phyloP scores from a whole-genome alignment of 2,113 vertebrate genomes.

The Isurus oxyrinchus region DNA sequence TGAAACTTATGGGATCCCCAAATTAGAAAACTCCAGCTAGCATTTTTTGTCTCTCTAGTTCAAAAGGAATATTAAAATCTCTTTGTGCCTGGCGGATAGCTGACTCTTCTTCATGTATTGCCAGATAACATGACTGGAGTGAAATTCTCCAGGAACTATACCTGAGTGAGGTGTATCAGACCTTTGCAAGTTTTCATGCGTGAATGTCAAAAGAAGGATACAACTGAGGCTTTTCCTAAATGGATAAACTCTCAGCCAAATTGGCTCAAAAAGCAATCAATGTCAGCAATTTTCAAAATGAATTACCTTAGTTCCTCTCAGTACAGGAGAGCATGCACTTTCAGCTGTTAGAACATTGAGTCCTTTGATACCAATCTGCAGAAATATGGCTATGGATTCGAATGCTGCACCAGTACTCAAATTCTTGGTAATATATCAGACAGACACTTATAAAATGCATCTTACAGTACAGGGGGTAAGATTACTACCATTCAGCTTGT shows the following conservation, averaged over 20 bases:
- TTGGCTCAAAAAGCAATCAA: not conserved
- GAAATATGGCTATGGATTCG: not conserved
- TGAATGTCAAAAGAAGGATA: not conserved
- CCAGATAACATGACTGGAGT: not conserved
- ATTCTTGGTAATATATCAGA: not conserved
- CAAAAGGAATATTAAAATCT: not conserved
- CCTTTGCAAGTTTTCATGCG: not conserved
- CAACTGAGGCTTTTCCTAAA: not conserved
- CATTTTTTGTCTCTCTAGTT: not conserved
- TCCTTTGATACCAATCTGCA: not conserved
- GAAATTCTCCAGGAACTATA: not conserved
- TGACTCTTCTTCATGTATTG: not conserved
- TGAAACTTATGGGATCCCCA: not conserved
- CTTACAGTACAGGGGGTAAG: not conserved
- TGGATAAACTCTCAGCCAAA: not conserved
- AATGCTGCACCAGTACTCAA: not conserved
- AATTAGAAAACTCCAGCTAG: not conserved
- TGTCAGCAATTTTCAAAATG: slow-evolving; percentile 8
- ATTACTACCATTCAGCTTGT: not conserved
- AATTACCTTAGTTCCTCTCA: slow-evolving; percentile 3
- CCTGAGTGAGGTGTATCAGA: not conserved
- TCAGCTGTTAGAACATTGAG: not conserved
- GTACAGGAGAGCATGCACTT: not conserved
- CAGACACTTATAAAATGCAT: not conserved
- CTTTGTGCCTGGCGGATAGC: not conserved